A percentile compares a stretch with the other conserved stretches of the same genome.
These are phyloP conservation scores for Danionella dracula DNA, from an alignment of 2,797 vertebrate genomes.

Conservation along the genomic window DNA sequence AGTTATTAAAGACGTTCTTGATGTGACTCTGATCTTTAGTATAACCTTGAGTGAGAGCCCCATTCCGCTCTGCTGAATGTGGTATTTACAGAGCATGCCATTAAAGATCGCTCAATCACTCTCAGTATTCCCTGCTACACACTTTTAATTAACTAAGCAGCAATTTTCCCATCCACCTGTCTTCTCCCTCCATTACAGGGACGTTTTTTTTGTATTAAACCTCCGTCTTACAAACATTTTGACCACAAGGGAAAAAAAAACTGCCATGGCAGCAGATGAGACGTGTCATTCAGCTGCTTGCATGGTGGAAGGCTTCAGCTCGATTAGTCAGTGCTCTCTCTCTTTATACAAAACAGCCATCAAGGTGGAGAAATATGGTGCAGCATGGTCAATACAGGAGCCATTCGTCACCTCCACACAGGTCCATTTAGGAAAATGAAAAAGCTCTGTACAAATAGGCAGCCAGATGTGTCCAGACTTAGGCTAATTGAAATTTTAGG, in stretches of 20 bases:
- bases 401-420: slow-evolving; percentile 77
- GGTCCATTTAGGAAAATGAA: slow-evolving; percentile 90
- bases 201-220: slow-evolving; percentile 75
- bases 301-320: slow-evolving; percentile 83
- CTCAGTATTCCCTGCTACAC: slow-evolving; percentile 43
- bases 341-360: slow-evolving; percentile 63
- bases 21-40: neutral
- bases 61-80: neutral
- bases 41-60: slow-evolving; percentile 12
- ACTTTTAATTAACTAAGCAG: slow-evolving; percentile 64
- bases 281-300: slow-evolving; percentile 63
- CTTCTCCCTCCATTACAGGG: slow-evolving; percentile 64
- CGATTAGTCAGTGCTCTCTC: slow-evolving; percentile 90
- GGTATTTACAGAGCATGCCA: slow-evolving; percentile 47
- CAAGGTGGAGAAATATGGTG: slow-evolving; percentile 82
- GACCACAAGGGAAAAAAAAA: slow-evolving; percentile 52
- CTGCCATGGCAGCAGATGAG: slow-evolving; percentile 76
- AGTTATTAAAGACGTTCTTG: neutral
- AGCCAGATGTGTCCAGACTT: slow-evolving; percentile 77
- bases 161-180: slow-evolving; percentile 54
- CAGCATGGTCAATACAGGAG: slow-evolving; percentile 78
- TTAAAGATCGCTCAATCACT: slow-evolving; percentile 54
- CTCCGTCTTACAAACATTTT: slow-evolving; percentile 67
- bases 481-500: slow-evolving; percentile 80
- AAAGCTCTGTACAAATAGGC: slow-evolving; percentile 77